phyloP scores from a whole-genome alignment of 2,797 vertebrate genomes.

The Eidolon dupreanum region DNA sequence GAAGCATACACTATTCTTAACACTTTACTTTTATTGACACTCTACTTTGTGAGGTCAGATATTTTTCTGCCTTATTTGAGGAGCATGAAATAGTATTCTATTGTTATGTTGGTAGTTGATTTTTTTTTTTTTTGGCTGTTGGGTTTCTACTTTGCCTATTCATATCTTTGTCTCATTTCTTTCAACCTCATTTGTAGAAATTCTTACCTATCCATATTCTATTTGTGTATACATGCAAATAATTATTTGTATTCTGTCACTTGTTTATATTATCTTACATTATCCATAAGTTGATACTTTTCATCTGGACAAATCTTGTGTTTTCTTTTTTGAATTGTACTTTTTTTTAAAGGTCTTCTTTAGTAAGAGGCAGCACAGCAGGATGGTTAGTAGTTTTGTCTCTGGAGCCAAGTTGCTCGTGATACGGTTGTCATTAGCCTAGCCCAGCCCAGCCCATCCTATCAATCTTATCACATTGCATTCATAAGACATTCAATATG shows the following conservation, averaged over 20 bases:
- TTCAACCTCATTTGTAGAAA: neutral
- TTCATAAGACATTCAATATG: neutral
- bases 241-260: neutral
- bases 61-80: neutral
- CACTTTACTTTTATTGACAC: neutral
- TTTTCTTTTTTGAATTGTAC: neutral
- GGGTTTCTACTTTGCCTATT: neutral
- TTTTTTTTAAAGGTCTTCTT: conserved; percentile 1
- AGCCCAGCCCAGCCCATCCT: neutral
- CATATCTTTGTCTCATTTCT: neutral
- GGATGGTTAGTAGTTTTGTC: neutral
- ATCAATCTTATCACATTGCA: neutral
- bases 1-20: neutral
- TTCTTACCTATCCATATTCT: neutral
- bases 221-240: neutral
- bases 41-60: neutral
- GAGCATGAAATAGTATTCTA: neutral
- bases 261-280: neutral
- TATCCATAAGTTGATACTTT: neutral
- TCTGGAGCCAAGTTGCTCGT: neutral
- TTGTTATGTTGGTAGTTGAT: neutral
- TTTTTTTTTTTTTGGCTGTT: neutral
- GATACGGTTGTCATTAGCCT: neutral
- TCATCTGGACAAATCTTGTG: neutral
- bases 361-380: neutral